Percentiles rank a stretch among this genome's conserved stretches.
Conservation (phyloP, 2,888 invertebrate genomes). For the Drosophila neoperkinsi region DNA sequence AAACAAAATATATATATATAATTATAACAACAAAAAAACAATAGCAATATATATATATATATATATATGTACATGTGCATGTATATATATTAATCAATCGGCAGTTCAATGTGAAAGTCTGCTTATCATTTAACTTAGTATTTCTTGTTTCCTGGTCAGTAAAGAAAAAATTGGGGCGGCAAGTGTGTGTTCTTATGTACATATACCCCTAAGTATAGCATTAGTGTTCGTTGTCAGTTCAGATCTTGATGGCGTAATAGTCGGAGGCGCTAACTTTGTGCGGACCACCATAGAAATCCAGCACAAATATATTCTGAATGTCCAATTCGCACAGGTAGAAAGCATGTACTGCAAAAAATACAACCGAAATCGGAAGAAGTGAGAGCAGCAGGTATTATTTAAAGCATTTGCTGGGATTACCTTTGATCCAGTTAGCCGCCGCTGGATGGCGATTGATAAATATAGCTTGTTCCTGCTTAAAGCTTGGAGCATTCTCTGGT, state of each 20-base stretch:
- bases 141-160: not conserved
- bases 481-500: constrained; percentile 46
- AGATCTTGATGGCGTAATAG: constrained; percentile 58
- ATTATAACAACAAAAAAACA: not conserved
- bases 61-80: not conserved
- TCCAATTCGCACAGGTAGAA: constrained; percentile 93
- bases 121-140: constrained; percentile 13
- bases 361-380: not conserved
- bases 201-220: not conserved
- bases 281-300: constrained; percentile 94
- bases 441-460: constrained; percentile 84
- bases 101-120: constrained; percentile 7
- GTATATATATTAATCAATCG: not conserved
- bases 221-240: not conserved
- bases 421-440: constrained; percentile 76
- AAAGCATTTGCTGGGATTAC: constrained; percentile 43
- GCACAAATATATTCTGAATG: constrained; percentile 90
- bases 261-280: constrained; percentile 71
- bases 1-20: not conserved
- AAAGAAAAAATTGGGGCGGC: constrained; percentile 15
- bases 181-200: not conserved
- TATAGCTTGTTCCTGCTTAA: constrained; percentile 63
- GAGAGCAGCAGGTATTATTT: not conserved
- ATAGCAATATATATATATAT: no score
- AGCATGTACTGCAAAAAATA: constrained; percentile 87